These are phyloP conservation scores for Eristalis intricaria DNA, from an alignment of 2,888 invertebrate genomes.

Conservation along the genomic window DNA sequence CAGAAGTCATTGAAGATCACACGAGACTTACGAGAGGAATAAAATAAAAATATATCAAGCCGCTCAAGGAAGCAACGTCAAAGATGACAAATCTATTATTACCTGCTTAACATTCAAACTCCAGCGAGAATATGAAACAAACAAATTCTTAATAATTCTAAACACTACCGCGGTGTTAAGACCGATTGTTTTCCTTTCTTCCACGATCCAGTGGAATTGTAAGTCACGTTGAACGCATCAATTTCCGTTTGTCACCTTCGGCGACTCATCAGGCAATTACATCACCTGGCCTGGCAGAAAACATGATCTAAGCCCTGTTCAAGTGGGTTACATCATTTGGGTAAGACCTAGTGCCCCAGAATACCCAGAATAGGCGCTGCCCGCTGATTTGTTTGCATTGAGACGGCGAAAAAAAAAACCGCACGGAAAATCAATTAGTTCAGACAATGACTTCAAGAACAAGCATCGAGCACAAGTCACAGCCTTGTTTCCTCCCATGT, in stretches of 20 bases:
- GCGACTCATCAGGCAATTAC: neutral
- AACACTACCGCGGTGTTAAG: neutral
- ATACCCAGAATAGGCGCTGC: neutral
- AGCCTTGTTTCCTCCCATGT: neutral
- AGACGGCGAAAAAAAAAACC: neutral
- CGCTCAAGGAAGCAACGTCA: too few relatives aligned
- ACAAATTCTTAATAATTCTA: too few relatives aligned
- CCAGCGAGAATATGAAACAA: too few relatives aligned
- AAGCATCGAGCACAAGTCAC: slow-evolving; percentile 8
- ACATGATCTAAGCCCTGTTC: neutral
- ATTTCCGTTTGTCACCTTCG: neutral
- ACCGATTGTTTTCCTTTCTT: neutral
- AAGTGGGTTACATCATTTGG: slow-evolving; percentile 3
- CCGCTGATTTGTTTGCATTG: neutral
- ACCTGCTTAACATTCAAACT: too few relatives aligned
- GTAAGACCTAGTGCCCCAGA: neutral
- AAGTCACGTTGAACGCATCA: slow-evolving; percentile 1
- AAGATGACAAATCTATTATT: too few relatives aligned
- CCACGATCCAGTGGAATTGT: neutral
- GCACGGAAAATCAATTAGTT: slow-evolving; percentile 40
- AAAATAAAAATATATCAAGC: too few relatives aligned
- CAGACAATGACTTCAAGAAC: slow-evolving; percentile 45
- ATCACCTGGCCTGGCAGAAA: neutral
- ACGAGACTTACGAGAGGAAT: too few relatives aligned
- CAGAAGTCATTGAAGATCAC: too few relatives aligned